Conservation (phyloP, 2,797 vertebrate species). For the Rachycentron canadum region DNA sequence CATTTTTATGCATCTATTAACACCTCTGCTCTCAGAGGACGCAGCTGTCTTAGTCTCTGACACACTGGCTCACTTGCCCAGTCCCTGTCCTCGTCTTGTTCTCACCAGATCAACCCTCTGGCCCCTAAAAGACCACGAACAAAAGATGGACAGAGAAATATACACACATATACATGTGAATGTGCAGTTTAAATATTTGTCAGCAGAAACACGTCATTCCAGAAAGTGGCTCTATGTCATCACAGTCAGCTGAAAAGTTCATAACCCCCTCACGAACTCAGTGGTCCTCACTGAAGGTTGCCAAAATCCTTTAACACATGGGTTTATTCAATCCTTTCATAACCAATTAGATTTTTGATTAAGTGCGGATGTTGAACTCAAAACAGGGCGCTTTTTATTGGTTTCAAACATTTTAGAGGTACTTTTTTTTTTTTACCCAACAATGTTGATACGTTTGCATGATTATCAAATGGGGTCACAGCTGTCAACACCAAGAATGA, state of each 20-base stretch:
- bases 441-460: slow-evolving; percentile 26
- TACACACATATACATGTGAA: slow-evolving; percentile 18
- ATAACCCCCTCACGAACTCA: slow-evolving; percentile 28
- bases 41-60: slow-evolving; percentile 49
- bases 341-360: slow-evolving; percentile 35
- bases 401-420: neutral
- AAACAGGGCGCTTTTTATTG: neutral
- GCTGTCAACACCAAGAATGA: slow-evolving; percentile 21
- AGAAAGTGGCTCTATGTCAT: slow-evolving; percentile 34
- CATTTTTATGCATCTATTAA: slow-evolving; percentile 58
- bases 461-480: slow-evolving; percentile 23
- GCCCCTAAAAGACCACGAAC: neutral
- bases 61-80: slow-evolving; percentile 46
- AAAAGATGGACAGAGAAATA: slow-evolving; percentile 52
- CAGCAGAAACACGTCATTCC: slow-evolving; percentile 17
- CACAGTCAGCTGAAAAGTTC: slow-evolving; percentile 17
- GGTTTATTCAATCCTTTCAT: slow-evolving; percentile 54
- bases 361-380: slow-evolving; percentile 11
- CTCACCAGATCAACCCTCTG: slow-evolving; percentile 25
- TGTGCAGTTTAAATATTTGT: slow-evolving; percentile 26
- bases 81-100: slow-evolving; percentile 44
- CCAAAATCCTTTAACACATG: slow-evolving; percentile 22
- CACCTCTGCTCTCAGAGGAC: slow-evolving; percentile 49
- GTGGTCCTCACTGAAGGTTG: neutral
- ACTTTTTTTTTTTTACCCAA: neutral